Conservation (phyloP, 2,888 invertebrate genomes). For the Limulus polyphemus region DNA sequence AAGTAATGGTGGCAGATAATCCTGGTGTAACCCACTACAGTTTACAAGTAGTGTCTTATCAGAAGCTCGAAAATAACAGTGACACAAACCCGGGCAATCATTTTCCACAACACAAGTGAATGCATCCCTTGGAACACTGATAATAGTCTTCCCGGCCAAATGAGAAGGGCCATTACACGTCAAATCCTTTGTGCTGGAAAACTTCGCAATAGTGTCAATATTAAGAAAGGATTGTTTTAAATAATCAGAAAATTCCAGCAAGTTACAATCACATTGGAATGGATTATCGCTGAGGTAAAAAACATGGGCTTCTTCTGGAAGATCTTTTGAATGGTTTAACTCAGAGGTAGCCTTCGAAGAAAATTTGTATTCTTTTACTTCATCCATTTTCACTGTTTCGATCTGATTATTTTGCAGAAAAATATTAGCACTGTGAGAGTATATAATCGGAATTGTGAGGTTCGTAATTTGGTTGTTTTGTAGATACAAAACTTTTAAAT, state of each 20-base stretch:
- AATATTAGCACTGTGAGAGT: not conserved
- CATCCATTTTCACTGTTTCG: not conserved
- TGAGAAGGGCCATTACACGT: conserved; percentile 5
- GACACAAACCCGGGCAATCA: conserved; percentile 15
- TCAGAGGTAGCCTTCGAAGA: not conserved
- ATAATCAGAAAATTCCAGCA: conserved; percentile 17
- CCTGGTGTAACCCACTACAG: conserved; percentile 9
- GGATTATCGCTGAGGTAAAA: not conserved
- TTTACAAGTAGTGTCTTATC: conserved; percentile 13
- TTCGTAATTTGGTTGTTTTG: conserved; percentile 17
- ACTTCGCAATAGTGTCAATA: not conserved
- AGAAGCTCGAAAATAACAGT: conserved; percentile 15
- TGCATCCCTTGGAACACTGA: conserved; percentile 3
- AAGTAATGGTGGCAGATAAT: conserved; percentile 4
- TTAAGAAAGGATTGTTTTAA: not conserved
- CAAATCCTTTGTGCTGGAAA: not conserved
- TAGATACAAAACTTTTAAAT: conserved; percentile 21
- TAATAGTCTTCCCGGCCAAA: conserved; percentile 6
- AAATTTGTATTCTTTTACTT: not conserved
- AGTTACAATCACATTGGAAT: conserved; percentile 17
- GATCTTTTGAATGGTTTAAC: no score
- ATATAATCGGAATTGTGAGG: conserved; percentile 10
- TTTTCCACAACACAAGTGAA: conserved; percentile 16
- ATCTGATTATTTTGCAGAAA: not conserved
- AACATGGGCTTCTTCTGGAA: not conserved